Evolutionary conservation across 2,888 invertebrate species (phyloP), one percentile per base, ranked within the genome.

Genomic region (Amphimallon solstitiale): DNA sequence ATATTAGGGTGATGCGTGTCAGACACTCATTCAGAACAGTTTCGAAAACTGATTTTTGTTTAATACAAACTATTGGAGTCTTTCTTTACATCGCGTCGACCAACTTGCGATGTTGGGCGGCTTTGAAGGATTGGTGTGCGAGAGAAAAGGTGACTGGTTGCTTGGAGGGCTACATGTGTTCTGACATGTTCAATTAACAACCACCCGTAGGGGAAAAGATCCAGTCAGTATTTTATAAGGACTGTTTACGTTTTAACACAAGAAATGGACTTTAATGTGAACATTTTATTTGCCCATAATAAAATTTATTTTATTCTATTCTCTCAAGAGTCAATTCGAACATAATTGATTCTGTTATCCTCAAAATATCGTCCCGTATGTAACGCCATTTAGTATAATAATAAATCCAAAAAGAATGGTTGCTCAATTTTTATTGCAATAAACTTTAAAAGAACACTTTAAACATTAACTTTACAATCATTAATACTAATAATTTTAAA

Each of bases 121-220:
- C 29, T 48, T 35, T 48, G 48, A 61, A 19, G 37, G 48, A 38
- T 37, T 45, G 38, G 29, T 29, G 29, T 29, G 15, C 19, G 17
- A 12, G 49, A 23, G 35, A 48, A 29, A 37, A 67, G 62, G 65
- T 66, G 61, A 61, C 51, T 64, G 71, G 68, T 51, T 65, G 68
- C 65, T 69, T 49, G 68, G 62, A 66, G 69, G 68, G 67, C 71
- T 72, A 73, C 74, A 73, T 70, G 72, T 73, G 74, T 73, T 70
- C 71, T 72, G 74, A 73, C 72, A 71, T 70, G 68, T 72, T 72
- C 73, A 73, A 74, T 74, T 74, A 74, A 72, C 72, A 73, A 73
- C 72, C 74, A 66, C 74, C 74, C 67, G 67, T 69, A 64, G 71
- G 63, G 71, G 67, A 43, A 54, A 45, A 61, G 65, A 64, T 62